phyloP scores from a whole-genome alignment of 2,888 invertebrate species.

The Lycaena phlaeas region DNA sequence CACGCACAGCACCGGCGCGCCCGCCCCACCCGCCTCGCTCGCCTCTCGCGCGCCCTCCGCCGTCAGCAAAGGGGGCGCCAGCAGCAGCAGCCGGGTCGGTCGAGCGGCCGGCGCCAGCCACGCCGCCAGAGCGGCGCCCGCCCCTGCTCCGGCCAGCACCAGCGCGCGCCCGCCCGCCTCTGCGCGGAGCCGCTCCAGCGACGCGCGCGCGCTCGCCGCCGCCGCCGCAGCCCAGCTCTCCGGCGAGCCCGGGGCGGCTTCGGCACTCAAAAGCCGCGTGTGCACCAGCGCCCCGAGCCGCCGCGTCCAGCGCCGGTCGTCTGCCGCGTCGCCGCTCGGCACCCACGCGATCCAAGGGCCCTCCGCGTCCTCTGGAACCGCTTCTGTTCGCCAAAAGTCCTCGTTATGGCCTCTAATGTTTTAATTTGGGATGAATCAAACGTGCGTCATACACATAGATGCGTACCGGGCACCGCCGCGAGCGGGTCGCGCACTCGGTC shows the following conservation, averaged over 20 bases:
- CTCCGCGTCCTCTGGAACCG: slow-evolving; percentile 13
- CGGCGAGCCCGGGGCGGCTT: slow-evolving; percentile 31
- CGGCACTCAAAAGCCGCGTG: slow-evolving; percentile 21
- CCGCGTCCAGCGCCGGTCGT: slow-evolving; percentile 25
- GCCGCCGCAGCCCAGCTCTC: slow-evolving; percentile 30
- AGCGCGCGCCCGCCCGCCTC: slow-evolving; percentile 34
- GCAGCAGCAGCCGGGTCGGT: slow-evolving; percentile 68
- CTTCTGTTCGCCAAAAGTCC: slow-evolving; percentile 13
- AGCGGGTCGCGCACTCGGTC: slow-evolving; percentile 16
- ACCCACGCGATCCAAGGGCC: slow-evolving; percentile 27
- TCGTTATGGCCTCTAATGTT: too few species aligned
- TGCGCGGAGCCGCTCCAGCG: slow-evolving; percentile 33
- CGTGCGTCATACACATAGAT: slow-evolving; percentile 20
- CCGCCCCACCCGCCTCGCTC: slow-evolving; percentile 21
- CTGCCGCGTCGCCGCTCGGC: slow-evolving; percentile 20
- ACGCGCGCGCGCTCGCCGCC: slow-evolving; percentile 28
- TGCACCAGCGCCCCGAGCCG: slow-evolving; percentile 33
- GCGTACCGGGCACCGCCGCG: slow-evolving; percentile 9
- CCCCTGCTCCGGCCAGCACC: slow-evolving; percentile 34
- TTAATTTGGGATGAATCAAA: too few species aligned
- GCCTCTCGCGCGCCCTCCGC: slow-evolving; percentile 75
- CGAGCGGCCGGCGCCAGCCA: slow-evolving; percentile 24
- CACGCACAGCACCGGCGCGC: slow-evolving; percentile 31
- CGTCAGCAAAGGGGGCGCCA: slow-evolving; percentile 79
- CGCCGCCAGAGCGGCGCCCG: slow-evolving; percentile 29